Conservation (phyloP, 2,888 invertebrate genomes). For the Andrena bicolor region DNA sequence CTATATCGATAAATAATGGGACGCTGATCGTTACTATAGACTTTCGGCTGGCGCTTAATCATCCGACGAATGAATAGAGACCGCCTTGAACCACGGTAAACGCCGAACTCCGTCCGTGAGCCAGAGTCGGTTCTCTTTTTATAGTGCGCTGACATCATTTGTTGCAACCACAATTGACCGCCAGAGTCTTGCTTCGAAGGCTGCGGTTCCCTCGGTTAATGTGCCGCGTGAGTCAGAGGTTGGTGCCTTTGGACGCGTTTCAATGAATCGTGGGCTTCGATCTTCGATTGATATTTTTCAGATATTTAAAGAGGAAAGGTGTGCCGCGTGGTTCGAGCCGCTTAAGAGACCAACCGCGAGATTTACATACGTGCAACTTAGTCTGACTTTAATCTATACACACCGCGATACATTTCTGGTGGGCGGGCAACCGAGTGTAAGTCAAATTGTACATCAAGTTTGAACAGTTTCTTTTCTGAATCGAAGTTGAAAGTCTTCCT, state of each 20-base stretch:
- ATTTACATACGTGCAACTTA: too few relatives aligned
- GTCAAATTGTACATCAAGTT: too few relatives aligned
- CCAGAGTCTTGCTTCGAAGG: slow-evolving; percentile 24
- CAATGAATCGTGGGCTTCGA: not conserved
- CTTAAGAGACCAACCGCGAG: too few relatives aligned
- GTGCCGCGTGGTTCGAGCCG: too few relatives aligned
- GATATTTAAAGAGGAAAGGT: too few relatives aligned
- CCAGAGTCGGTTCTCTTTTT: slow-evolving; percentile 53
- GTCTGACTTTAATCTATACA: too few relatives aligned
- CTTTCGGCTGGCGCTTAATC: not conserved
- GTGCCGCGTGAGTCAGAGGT: slow-evolving; percentile 28
- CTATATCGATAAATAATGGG: too few relatives aligned
- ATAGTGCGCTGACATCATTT: slow-evolving; percentile 62
- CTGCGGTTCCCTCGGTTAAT: slow-evolving; percentile 15
- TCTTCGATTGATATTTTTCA: too few relatives aligned
- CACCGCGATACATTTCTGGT: too few relatives aligned
- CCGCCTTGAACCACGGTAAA: slow-evolving; percentile 22
- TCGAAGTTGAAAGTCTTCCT: too few relatives aligned
- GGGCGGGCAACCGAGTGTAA: too few relatives aligned
- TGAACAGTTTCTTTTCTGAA: too few relatives aligned
- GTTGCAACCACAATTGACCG: slow-evolving; percentile 41
- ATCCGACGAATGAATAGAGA: slow-evolving; percentile 31
- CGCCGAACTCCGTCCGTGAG: slow-evolving; percentile 20
- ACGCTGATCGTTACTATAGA: not conserved
- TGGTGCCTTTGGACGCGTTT: not conserved